phyloP scores from a whole-genome alignment of 2,113 vertebrate species.

The Colinus virginianus region DNA sequence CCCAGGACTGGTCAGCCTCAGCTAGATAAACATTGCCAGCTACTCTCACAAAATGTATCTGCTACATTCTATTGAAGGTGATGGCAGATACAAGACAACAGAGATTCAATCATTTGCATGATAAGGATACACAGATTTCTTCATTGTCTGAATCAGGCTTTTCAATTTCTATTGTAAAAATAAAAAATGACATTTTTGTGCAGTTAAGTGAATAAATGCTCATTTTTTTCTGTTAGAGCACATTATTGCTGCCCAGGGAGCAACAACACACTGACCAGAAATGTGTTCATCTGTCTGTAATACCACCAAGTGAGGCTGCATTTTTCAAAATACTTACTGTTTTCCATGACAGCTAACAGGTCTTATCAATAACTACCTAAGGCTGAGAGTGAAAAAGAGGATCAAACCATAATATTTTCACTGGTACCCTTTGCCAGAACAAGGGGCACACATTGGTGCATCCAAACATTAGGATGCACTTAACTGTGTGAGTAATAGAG shows the following conservation, averaged over 20 bases:
- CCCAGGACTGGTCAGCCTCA: rapidly evolving
- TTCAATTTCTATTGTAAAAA: not conserved
- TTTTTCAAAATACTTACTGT: not conserved
- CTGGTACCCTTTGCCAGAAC: not conserved
- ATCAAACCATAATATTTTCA: not conserved
- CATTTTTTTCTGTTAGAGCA: not conserved
- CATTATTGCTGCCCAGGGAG: not conserved
- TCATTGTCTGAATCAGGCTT: not conserved
- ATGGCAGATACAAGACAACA: not conserved
- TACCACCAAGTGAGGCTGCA: not conserved
- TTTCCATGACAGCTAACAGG: not conserved
- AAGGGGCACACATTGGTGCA: not conserved
- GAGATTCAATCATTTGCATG: not conserved
- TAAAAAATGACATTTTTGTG: not conserved
- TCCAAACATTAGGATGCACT: not conserved
- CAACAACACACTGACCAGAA: not conserved
- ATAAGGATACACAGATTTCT: not conserved
- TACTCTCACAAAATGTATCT: not conserved
- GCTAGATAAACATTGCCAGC: not conserved
- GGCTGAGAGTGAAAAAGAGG: not conserved
- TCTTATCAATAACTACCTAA: not conserved
- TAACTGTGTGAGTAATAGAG: not conserved
- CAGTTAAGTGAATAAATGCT: not conserved
- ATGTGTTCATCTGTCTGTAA: not conserved
- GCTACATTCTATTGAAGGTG: not conserved